Base-by-base conservation (phyloP, 2,888 invertebrate species). In the Drosophila pullipes region DNA sequence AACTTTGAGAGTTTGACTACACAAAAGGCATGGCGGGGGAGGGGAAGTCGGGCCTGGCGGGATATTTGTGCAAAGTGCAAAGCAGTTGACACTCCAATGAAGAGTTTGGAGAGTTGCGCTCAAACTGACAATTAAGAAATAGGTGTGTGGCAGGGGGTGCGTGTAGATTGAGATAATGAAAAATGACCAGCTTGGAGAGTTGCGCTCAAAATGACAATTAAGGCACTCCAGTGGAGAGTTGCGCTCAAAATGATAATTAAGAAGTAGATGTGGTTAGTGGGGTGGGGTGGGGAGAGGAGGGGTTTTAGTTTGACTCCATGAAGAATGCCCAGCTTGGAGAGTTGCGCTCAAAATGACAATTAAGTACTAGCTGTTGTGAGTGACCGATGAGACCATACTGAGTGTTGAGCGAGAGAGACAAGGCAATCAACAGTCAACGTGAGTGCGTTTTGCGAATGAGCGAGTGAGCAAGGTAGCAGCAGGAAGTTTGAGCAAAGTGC, bases 61-160 rank as follows among this genome's bases (percentile, higher is more conserved):
- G 25, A 3, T 13, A 30, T 50, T 50, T 50, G 22, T 35, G 30
- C 28, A 55, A 37, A 16, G 55, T 28, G 28, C 18, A 28, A 57
- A 57, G 39, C 57, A 39, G 11, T 39, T 39, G 39, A 39, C 30
- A 57, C 57, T 57, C 4, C 18, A 53, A 31, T 49, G 64, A 25
- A 63, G 63, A 63, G 13, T 63, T 57, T 44, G 63, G 25, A 55
- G 62, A 63, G 31, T 41, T 55, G 41, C 25, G 30, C 37, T 25
- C 33, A 47, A 25, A 25, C 16, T 47, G 47, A 47, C 25, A 47
- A 47, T 47, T 47, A 47, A 16, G 47, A 25, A 47, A 9, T 16
- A 16, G 7, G 2, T 25, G 9, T 47, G 25, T 2, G 47, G 13
- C 4, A 1, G 10, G 18, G 10, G 49, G 1, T 28, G 16, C 4